These are phyloP conservation scores for Cacoxenus indagator DNA, from an alignment of 2,888 invertebrate species.

Conservation along the genomic window DNA sequence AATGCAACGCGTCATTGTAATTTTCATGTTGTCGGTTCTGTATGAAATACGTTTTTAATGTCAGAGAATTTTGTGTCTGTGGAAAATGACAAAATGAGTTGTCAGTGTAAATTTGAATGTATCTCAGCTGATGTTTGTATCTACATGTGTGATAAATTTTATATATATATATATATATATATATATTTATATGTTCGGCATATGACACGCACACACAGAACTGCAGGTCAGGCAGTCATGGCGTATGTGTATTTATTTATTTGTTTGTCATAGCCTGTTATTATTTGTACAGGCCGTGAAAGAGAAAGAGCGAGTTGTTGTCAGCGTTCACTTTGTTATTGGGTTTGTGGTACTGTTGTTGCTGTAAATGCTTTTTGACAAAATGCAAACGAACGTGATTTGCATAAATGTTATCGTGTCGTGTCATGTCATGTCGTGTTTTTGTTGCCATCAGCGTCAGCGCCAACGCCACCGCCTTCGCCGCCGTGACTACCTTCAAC, in stretches of 20 bases:
- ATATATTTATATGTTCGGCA: neutral
- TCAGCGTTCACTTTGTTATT: conserved; percentile 19
- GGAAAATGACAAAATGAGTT: conserved; percentile 44
- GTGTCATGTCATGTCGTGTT: neutral
- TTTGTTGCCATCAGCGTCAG: neutral
- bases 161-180: neutral
- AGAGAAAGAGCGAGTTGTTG: neutral
- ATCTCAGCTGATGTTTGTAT: conserved; percentile 32
- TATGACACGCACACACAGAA: conserved; percentile 21
- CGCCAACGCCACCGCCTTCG: neutral
- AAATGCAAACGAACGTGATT: conserved; percentile 61
- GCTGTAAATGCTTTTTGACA: conserved; percentile 61
- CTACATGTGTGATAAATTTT: conserved; percentile 13
- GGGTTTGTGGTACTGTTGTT: conserved; percentile 26
- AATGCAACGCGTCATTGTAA: neutral
- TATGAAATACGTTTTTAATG: conserved; percentile 20
- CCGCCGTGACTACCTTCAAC: neutral
- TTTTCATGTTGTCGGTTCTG: neutral
- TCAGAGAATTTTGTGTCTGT: conserved; percentile 27
- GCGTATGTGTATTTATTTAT: conserved; percentile 54
- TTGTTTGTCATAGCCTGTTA: conserved; percentile 57
- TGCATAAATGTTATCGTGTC: conserved; percentile 41
- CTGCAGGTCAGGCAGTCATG: conserved; percentile 2
- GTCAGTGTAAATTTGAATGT: conserved; percentile 49
- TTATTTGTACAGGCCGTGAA: conserved; percentile 47